Evolutionary conservation across 2,888 invertebrate species (phyloP).

Genomic region (Nymphalis urticae): DNA sequence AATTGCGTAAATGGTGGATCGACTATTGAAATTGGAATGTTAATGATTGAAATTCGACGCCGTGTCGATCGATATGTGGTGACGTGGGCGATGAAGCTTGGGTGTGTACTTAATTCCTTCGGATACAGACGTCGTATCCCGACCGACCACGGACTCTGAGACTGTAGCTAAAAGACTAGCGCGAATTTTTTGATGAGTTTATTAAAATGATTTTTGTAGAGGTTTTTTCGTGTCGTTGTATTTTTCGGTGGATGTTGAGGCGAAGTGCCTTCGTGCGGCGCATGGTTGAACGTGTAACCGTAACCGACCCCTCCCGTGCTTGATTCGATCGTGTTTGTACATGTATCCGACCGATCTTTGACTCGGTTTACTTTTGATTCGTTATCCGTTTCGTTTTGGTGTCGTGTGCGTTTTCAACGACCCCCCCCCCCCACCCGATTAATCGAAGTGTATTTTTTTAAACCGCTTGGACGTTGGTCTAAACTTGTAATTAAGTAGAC

Average conservation of each 20-base stretch:
- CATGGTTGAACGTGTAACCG: constrained; percentile 46
- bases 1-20: too few relatives aligned
- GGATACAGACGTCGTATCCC: constrained; percentile 66
- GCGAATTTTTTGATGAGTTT: constrained; percentile 76
- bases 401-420: constrained; percentile 14
- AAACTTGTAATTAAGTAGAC: constrained; percentile 62
- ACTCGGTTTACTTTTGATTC: constrained; percentile 9
- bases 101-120: constrained; percentile 46
- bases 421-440: constrained; percentile 11
- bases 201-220: constrained; percentile 65
- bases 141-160: constrained; percentile 71
- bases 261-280: constrained; percentile 72
- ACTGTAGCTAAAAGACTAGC: constrained; percentile 78
- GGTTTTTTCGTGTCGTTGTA: constrained; percentile 73
- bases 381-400: constrained; percentile 1
- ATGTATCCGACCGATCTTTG: constrained; percentile 22
- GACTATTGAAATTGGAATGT: too few relatives aligned
- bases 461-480: constrained; percentile 29
- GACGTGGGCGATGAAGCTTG: constrained; percentile 14
- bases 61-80: background rate
- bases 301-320: constrained; percentile 46
- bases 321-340: background rate
- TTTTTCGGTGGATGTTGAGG: constrained; percentile 63
- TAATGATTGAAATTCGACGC: background rate
- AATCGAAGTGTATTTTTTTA: constrained; percentile 33